These are phyloP conservation scores for Andrena cerasifolii DNA, from an alignment of 1,140 invertebrate genomes.

Conservation along the genomic window DNA sequence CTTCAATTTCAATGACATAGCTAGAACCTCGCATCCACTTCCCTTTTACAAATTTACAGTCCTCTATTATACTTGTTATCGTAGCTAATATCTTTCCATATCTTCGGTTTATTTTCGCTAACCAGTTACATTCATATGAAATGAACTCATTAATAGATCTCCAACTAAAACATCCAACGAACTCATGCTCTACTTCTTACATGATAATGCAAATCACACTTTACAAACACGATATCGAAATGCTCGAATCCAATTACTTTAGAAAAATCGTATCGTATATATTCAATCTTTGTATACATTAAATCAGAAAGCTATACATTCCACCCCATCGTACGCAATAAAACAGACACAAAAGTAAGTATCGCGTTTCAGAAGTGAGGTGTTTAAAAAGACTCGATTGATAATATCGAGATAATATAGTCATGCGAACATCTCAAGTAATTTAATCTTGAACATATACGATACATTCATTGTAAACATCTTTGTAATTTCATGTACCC, in stretches of 20 bases:
- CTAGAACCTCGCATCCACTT: background rate
- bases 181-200: conserved; percentile 11
- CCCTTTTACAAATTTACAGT: conserved; percentile 27
- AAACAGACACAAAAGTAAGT: background rate
- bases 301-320: background rate
- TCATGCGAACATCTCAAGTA: background rate
- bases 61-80: conserved; percentile 4
- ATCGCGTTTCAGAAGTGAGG: background rate
- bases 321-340: background rate
- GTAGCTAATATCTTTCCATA: conserved; percentile 4
- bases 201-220: conserved; percentile 10
- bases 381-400: conserved; percentile 22
- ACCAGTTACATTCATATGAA: conserved; percentile 5
- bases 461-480: conserved; percentile 24
- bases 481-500: conserved; percentile 5
- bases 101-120: background rate
- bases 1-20: conserved; percentile 9
- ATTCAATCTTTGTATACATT: conserved; percentile 5
- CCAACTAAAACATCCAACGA: background rate
- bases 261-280: conserved; percentile 40
- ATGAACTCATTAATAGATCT: conserved; percentile 15
- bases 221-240: conserved; percentile 30
- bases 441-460: conserved; percentile 41
- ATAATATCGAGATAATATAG: too few relatives aligned
- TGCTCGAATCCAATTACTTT: conserved; percentile 1